Base-by-base conservation (phyloP, 1,140 invertebrate species). In the Aphelinus certus region DNA sequence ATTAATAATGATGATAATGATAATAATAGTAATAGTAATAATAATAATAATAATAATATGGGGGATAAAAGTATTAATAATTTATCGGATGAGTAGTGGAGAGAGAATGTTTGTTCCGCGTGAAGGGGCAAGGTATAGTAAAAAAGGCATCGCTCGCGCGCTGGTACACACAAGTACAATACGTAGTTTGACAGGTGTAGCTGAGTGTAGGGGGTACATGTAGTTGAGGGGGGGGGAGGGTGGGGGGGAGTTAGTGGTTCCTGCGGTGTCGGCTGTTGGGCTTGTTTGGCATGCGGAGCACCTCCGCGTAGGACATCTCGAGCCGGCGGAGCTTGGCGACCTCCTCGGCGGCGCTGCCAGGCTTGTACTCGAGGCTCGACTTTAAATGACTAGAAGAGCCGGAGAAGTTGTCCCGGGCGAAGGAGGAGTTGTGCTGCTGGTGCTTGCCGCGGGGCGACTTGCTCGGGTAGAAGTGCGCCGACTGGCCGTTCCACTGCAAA, bases 301-400 rank as follows among this genome's bases (percentile, higher is more conserved):
- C 94, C 83, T 96, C 94, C 0, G 94, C 94, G 82, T 96, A 96
- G 3, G 94, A 94, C 81, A 94, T 90, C 78, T 96, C 94, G 47
- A 96, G 85, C 78, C 92, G 91, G 82, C 93, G 93, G 60, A 96
- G 85, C 79, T 93, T 93, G 76, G 94, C 92, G 7, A 95, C 91
- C 77, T 95, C 94, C 79, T 94, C 93, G 0, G 94, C 94, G 3
- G 94, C 93, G 7, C 91, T 90, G 83, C 93, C 93, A 42, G 92
- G 91, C 80, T 92, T 92, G 78, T 91, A 92, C 77, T 90, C 91
- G 9, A 67, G 67, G 60, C 86, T 65, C 86, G 88, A 7, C 87
- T 81, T 76, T 88, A 88, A 72, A 85, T 55, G 9, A 46, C 2
- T 55, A 10, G 47, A 49, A 9, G 45, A 26, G 3, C 10, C 47